Conservation (phyloP, 2,797 vertebrate species). For the Phoxinus dragarum region DNA sequence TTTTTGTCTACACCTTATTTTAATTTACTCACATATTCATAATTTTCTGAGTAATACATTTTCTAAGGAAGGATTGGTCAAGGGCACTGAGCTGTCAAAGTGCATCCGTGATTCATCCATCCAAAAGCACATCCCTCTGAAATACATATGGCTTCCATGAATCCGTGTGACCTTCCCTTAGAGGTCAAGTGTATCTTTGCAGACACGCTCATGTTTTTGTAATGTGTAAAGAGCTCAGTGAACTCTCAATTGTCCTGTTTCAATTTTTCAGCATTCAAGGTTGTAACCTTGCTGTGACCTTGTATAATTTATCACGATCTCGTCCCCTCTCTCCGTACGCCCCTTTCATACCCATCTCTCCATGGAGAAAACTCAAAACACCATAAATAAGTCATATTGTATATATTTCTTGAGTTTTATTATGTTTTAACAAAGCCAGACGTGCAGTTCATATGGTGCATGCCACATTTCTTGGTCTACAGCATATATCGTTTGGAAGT, state of each 20-base stretch:
- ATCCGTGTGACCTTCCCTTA: not conserved
- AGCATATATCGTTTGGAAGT: not conserved
- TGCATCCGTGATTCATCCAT: not conserved
- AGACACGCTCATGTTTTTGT: constrained; percentile 16
- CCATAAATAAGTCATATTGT: constrained; percentile 12
- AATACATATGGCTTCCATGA: constrained; percentile 27
- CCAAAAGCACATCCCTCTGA: not conserved
- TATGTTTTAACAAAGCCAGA: not conserved
- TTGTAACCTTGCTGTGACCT: constrained; percentile 29
- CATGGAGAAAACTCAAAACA: constrained; percentile 11
- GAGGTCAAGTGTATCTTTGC: constrained; percentile 10
- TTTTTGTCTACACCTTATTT: not conserved
- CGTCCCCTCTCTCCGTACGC: not conserved
- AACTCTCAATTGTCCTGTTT: constrained; percentile 2
- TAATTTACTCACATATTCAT: not conserved
- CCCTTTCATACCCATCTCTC: not conserved
- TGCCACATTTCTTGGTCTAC: not conserved
- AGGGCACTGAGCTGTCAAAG: not conserved
- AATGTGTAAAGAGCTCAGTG: not conserved
- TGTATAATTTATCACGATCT: constrained; percentile 29
- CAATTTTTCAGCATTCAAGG: constrained; percentile 22
- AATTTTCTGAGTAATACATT: not conserved
- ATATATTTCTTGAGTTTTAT: not conserved
- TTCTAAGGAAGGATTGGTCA: not conserved
- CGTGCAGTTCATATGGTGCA: not conserved